Evolutionary conservation across 64 coral and sea anemone genomes (phyloP).

Genomic region (Astreopora myriophthalma): DNA sequence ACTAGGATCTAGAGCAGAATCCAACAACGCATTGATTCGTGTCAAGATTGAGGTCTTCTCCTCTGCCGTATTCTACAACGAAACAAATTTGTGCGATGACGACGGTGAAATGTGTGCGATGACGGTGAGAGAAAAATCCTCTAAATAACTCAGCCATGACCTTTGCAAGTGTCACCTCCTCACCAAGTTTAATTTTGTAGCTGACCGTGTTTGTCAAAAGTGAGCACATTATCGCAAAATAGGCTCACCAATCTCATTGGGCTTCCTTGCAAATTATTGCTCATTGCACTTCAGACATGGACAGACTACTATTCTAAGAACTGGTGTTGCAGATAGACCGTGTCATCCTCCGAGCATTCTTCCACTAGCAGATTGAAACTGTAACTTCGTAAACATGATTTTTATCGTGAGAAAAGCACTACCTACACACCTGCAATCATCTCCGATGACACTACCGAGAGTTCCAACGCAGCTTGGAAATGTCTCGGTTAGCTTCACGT

Average conservation of each 20-base stretch:
- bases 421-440: background rate
- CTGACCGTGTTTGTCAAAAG: background rate
- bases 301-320: background rate
- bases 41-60: constrained; percentile 60
- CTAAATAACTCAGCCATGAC: background rate
- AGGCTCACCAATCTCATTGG: background rate
- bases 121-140: background rate
- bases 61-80: constrained; percentile 20
- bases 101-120: background rate
- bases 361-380: background rate
- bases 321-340: background rate
- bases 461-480: background rate
- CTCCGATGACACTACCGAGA: background rate
- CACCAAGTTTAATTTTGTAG: background rate
- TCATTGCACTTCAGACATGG: background rate
- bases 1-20: constrained; percentile 73
- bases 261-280: background rate
- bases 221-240: background rate
- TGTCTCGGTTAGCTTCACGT: background rate
- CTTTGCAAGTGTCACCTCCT: background rate
- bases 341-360: background rate
- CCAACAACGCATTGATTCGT: constrained; percentile 65
- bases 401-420: background rate
- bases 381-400: background rate
- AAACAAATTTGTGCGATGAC: background rate